phyloP scores from a whole-genome alignment of 2,113 vertebrate species.

The Podiceps cristatus region DNA sequence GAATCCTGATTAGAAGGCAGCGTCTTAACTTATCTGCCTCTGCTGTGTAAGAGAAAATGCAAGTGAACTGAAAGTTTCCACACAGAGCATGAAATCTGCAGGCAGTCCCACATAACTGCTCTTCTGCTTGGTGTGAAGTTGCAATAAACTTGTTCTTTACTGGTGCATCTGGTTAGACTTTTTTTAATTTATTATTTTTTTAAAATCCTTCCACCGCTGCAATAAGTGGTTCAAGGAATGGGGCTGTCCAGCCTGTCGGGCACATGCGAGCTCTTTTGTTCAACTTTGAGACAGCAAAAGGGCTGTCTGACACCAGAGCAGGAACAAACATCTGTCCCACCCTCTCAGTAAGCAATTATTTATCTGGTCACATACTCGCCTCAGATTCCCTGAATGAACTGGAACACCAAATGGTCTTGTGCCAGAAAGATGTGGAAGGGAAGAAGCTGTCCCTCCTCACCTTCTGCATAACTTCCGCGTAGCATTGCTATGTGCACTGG shows the following conservation, averaged over 20 bases:
- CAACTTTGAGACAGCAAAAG: background rate
- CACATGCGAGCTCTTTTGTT: background rate
- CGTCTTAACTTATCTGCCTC: background rate
- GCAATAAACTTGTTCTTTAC: background rate
- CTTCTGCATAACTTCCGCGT: no score
- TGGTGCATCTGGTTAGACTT: background rate
- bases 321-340: background rate
- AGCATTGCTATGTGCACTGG: fast-evolving
- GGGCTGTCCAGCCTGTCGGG: background rate
- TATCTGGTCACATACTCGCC: background rate
- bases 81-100: fast-evolving
- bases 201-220: background rate
- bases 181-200: background rate
- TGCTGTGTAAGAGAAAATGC: background rate
- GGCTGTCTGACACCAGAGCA: background rate
- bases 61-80: background rate
- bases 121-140: background rate
- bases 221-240: background rate
- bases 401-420: fast-evolving
- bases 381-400: background rate
- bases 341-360: background rate
- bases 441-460: background rate
- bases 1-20: background rate
- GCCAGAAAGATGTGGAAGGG: background rate
- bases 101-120: fast-evolving